A percentile compares a stretch with the other conserved stretches of the same genome.
Conservation (phyloP, 2,113 vertebrate species). For the Gobio gobio region DNA sequence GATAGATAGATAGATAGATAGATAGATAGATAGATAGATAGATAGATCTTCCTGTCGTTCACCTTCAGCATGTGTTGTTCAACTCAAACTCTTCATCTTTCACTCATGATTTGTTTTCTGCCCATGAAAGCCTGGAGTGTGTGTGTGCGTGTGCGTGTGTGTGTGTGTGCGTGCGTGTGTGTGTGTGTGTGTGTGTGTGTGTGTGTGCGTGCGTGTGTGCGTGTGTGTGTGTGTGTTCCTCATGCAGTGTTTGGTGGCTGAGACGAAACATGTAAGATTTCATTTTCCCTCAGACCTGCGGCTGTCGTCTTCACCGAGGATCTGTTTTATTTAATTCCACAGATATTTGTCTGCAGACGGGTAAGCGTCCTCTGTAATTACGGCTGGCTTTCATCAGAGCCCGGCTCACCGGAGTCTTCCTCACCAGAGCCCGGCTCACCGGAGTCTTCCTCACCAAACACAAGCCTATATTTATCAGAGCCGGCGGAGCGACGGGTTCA, state of each 20-base stretch:
- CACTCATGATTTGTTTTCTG: neutral
- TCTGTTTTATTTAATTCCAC: constrained; percentile 73
- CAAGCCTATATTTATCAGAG: constrained; percentile 48
- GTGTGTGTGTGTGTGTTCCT: no score
- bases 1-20: no score
- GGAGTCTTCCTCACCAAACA: constrained; percentile 43
- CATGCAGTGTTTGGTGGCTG: neutral
- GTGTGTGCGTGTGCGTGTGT: no score
- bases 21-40: no score
- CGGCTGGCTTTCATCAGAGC: constrained; percentile 72
- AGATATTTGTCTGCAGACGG: constrained; percentile 77
- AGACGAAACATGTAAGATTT: neutral
- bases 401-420: constrained; percentile 38
- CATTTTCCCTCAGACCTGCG: neutral
- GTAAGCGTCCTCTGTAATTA: constrained; percentile 77
- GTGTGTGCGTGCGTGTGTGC: no score
- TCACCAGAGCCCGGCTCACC: constrained; percentile 32
- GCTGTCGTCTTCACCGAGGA: neutral
- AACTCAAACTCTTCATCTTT: neutral
- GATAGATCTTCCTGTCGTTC: no score
- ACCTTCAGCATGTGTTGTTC: neutral
- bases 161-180: no score
- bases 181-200: no score
- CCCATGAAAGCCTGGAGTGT: neutral
- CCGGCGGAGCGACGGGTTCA: neutral